phyloP scores from a whole-genome alignment of 2,888 invertebrate species.

The Arrhopalites spinosus region DNA sequence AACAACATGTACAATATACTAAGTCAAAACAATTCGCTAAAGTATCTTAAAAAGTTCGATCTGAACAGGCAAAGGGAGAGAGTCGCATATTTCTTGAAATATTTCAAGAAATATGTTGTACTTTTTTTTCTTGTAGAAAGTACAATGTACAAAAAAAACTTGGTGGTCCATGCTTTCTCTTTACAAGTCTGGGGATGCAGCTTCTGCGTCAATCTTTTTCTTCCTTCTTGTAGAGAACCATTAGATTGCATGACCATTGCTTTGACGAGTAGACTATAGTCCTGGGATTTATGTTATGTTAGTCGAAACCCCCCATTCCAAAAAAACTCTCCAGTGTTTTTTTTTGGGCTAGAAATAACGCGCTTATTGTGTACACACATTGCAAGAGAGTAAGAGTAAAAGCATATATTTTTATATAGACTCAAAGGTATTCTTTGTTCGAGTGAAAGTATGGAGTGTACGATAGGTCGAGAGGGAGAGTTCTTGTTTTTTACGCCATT shows the following conservation, averaged over 20 bases:
- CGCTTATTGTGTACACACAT: too few relatives aligned
- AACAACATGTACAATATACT: neutral
- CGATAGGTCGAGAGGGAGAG: slow-evolving; percentile 5
- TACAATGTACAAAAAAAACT: too few relatives aligned
- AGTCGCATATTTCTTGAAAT: slow-evolving; percentile 3
- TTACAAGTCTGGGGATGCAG: neutral
- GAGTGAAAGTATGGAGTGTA: too few relatives aligned
- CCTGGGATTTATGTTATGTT: slow-evolving; percentile 32
- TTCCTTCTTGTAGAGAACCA: neutral
- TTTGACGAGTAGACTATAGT: slow-evolving; percentile 15
- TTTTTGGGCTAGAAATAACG: too few relatives aligned
- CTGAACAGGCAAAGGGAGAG: neutral
- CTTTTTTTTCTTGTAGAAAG: too few relatives aligned
- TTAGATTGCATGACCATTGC: neutral
- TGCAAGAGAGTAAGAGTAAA: too few relatives aligned
- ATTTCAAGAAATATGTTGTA: slow-evolving; percentile 5
- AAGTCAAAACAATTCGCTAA: slow-evolving; percentile 19
- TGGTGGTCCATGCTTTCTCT: too few relatives aligned
- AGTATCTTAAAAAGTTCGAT: slow-evolving; percentile 18
- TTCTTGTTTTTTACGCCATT: slow-evolving; percentile 14
- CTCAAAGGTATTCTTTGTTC: too few relatives aligned
- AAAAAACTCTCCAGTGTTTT: too few relatives aligned
- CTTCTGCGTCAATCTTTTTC: slow-evolving; percentile 1
- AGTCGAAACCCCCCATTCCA: too few relatives aligned
- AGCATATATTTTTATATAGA: too few relatives aligned